These are phyloP conservation scores for Psix sp. DNA, from an alignment of 1,140 invertebrate species.

Conservation along the genomic window DNA sequence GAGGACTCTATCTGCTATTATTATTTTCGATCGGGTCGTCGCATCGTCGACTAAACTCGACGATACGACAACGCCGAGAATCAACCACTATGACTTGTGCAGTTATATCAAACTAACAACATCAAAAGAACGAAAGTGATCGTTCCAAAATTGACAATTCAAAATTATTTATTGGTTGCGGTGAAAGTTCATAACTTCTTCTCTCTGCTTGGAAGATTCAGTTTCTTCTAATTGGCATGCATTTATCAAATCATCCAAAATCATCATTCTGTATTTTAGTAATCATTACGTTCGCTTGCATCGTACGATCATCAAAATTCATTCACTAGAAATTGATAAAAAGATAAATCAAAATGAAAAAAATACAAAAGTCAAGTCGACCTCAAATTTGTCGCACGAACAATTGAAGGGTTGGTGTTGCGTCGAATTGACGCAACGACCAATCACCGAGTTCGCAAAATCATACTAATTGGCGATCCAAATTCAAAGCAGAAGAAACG, in stretches of 20 bases:
- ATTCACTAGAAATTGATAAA: slow-evolving; percentile 44
- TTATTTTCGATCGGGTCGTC: slow-evolving; percentile 65
- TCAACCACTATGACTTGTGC: slow-evolving; percentile 73
- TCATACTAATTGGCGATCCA: slow-evolving; percentile 66
- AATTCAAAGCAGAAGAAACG: slow-evolving; percentile 63
- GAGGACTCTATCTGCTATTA: slow-evolving; percentile 69
- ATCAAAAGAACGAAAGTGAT: slow-evolving; percentile 48
- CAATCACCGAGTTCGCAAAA: slow-evolving; percentile 56
- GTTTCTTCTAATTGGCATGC: slow-evolving; percentile 77
- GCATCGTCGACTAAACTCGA: slow-evolving; percentile 50
- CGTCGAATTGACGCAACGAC: slow-evolving; percentile 31
- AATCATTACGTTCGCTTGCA: slow-evolving; percentile 69
- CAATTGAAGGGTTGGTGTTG: slow-evolving; percentile 10
- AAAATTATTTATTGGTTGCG: slow-evolving; percentile 73
- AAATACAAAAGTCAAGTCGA: background rate
- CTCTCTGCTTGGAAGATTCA: slow-evolving; percentile 75
- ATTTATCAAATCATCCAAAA: slow-evolving; percentile 74
- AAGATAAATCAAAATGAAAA: slow-evolving; percentile 1
- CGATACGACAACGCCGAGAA: slow-evolving; percentile 49
- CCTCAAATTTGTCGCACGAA: slow-evolving; percentile 22
- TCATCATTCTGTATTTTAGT: slow-evolving; percentile 74
- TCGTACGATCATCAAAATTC: slow-evolving; percentile 66
- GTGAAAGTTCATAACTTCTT: slow-evolving; percentile 75
- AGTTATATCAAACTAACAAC: slow-evolving; percentile 77
- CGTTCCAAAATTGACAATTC: slow-evolving; percentile 52